A percentile compares a stretch with the other conserved stretches of the same genome.
These are phyloP conservation scores for Stenodema calcarata DNA, from an alignment of 2,888 invertebrate genomes.

Conservation along the genomic window DNA sequence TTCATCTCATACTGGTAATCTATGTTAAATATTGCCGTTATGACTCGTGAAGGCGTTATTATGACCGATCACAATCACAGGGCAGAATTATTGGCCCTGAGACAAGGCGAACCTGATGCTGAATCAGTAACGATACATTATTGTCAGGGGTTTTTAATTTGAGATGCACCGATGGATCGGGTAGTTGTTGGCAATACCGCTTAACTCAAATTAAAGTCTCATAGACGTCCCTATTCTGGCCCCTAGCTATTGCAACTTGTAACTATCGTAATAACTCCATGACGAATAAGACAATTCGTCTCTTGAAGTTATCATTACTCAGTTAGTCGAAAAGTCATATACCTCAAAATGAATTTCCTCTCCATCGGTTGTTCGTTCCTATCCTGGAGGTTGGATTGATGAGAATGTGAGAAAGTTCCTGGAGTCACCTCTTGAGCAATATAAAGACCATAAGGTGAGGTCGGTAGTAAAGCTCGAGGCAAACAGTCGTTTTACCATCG, in stretches of 20 bases:
- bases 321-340: not conserved
- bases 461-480: conserved; percentile 40
- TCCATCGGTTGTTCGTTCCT: not conserved
- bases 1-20: too few species aligned
- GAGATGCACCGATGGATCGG: too few species aligned
- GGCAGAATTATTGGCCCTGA: too few species aligned
- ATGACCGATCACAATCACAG: too few species aligned
- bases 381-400: conserved; percentile 1
- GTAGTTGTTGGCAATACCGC: not conserved
- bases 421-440: conserved; percentile 30
- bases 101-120: too few species aligned
- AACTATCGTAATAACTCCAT: not conserved
- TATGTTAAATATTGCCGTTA: too few species aligned
- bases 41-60: too few species aligned
- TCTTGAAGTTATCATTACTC: not conserved
- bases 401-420: conserved; percentile 28
- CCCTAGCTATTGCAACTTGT: not conserved
- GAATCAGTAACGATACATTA: too few species aligned
- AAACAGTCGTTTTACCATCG: conserved; percentile 44
- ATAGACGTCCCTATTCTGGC: not conserved
- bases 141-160: too few species aligned
- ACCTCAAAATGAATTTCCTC: conserved; percentile 15
- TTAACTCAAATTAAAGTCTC: not conserved
- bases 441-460: conserved; percentile 34
- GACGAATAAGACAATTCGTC: not conserved